Evolutionary conservation across 2,797 vertebrate species (phyloP).

Genomic region (Gallinago stenura): DNA sequence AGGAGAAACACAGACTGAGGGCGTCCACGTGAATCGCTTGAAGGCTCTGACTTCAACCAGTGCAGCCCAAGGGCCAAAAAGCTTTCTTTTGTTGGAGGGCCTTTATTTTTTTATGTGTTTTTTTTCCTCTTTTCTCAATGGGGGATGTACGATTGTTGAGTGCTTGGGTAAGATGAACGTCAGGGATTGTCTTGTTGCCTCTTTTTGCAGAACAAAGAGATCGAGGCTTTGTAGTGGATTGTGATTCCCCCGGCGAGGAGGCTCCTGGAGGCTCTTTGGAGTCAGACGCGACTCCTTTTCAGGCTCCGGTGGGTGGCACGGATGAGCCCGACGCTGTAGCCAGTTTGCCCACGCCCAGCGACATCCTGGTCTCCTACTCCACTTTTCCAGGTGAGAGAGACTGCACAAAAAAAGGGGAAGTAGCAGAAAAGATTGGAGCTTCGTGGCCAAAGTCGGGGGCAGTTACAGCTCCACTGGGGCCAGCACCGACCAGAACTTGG

Average conservation of each 20-base stretch:
- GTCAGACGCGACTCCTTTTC: slow-evolving; percentile 82
- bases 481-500: too few species aligned
- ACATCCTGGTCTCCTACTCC: slow-evolving; percentile 97
- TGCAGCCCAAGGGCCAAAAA: accelerated
- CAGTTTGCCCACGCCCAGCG: slow-evolving; percentile 88
- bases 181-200: neutral
- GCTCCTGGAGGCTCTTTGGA: slow-evolving; percentile 70
- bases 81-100: neutral
- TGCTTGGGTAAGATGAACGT: accelerated
- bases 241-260: accelerated
- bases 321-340: slow-evolving; percentile 87
- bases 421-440: accelerated
- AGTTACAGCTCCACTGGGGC: accelerated
- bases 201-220: slow-evolving; percentile 84
- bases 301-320: neutral
- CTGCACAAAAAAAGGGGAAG: accelerated
- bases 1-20: accelerated
- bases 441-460: accelerated
- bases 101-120: neutral
- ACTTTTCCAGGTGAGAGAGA: slow-evolving; percentile 89
- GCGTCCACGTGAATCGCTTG: accelerated
- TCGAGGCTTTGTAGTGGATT: slow-evolving; percentile 85
- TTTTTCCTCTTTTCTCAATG: accelerated
- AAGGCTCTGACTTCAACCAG: accelerated
- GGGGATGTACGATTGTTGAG: accelerated